Evolutionary conservation across 2,888 invertebrate genomes (phyloP).

Genomic region (Seira ritae): DNA sequence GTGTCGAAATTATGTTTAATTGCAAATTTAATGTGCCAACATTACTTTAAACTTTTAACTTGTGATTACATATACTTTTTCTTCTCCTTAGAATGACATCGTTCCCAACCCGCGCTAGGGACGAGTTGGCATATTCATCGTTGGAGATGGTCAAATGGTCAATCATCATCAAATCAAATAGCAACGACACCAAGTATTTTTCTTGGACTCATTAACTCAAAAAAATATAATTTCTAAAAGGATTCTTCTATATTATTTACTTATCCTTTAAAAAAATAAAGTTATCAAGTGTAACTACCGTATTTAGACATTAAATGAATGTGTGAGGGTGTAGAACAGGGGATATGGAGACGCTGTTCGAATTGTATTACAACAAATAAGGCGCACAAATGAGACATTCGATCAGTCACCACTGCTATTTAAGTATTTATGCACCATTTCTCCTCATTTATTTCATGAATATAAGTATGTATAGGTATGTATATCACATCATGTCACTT

Average conservation of each 20-base stretch:
- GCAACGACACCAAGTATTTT: too few relatives aligned
- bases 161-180: too few relatives aligned
- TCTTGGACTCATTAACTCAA: neutral
- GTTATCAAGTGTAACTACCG: conserved; percentile 38
- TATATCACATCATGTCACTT: neutral
- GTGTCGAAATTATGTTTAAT: too few relatives aligned
- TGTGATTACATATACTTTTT: too few relatives aligned
- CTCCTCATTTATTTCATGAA: neutral
- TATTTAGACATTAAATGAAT: conserved; percentile 39
- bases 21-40: too few relatives aligned
- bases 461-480: neutral
- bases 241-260: too few relatives aligned
- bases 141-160: too few relatives aligned
- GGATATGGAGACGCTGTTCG: neutral
- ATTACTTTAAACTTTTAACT: too few relatives aligned
- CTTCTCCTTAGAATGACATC: too few relatives aligned
- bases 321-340: conserved; percentile 29
- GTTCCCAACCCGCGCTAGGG: too few relatives aligned
- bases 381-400: conserved; percentile 1
- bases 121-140: too few relatives aligned
- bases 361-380: conserved; percentile 9
- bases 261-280: conserved; percentile 24
- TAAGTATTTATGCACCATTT: neutral
- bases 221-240: too few relatives aligned
- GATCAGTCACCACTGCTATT: neutral